Evolutionary conservation across 2,113 vertebrate species (phyloP).

Genomic region (Egretta garzetta): DNA sequence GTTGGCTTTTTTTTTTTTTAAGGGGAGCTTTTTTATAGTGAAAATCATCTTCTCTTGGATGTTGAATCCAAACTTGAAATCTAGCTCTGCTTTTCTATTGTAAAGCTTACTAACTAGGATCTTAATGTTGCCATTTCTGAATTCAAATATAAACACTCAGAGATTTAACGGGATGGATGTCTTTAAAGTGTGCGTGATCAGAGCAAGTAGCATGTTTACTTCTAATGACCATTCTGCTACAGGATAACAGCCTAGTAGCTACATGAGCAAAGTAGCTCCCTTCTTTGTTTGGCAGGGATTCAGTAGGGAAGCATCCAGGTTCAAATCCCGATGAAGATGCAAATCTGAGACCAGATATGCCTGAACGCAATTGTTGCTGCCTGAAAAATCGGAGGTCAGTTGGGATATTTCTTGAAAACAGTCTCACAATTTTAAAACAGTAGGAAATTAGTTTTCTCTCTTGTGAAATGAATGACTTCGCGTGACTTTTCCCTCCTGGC

Average conservation of each 20-base stretch:
- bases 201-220: not conserved
- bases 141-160: not conserved
- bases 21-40: not conserved
- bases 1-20: not conserved
- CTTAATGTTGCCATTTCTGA: not conserved
- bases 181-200: not conserved
- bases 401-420: not conserved
- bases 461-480: not conserved
- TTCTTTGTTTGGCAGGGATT: not conserved
- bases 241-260: not conserved
- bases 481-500: not conserved
- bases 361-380: not conserved
- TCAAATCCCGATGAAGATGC: not conserved
- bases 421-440: not conserved
- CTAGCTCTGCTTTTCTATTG: not conserved
- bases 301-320: not conserved
- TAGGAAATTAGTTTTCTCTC: conserved; percentile 30
- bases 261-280: not conserved
- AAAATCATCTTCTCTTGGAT: not conserved
- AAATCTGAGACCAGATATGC: not conserved
- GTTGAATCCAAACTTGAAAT: not conserved
- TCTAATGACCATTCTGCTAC: not conserved
- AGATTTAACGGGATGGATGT: not conserved
- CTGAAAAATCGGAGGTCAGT: not conserved
- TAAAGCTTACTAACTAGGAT: not conserved